These are phyloP conservation scores for Agrochola macilenta DNA, from an alignment of 2,888 invertebrate genomes.

Conservation along the genomic window DNA sequence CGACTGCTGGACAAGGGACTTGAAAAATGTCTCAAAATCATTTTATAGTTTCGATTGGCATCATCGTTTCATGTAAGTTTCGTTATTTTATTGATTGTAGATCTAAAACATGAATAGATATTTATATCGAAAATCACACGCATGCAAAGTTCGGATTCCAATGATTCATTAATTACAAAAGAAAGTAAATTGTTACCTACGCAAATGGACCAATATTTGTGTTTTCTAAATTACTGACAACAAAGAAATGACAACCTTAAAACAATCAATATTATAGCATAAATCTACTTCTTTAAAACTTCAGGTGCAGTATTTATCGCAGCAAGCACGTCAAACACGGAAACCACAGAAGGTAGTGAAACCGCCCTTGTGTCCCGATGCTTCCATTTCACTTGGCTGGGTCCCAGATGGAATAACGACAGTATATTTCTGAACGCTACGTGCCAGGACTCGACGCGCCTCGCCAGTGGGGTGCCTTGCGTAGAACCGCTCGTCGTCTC, in stretches of 20 bases:
- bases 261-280: neutral
- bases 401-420: slow-evolving; percentile 91
- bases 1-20: neutral
- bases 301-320: slow-evolving; percentile 71
- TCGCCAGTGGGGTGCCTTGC: slow-evolving; percentile 91
- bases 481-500: slow-evolving; percentile 92
- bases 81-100: neutral
- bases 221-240: neutral
- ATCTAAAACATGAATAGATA: neutral
- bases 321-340: slow-evolving; percentile 50
- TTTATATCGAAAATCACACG: neutral
- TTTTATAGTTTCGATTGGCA: slow-evolving; percentile 32
- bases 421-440: slow-evolving; percentile 89
- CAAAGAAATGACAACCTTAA: neutral
- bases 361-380: slow-evolving; percentile 79
- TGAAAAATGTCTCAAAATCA: slow-evolving; percentile 35
- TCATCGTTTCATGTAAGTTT: slow-evolving; percentile 55
- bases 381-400: slow-evolving; percentile 93
- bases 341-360: slow-evolving; percentile 51
- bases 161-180: slow-evolving; percentile 5
- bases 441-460: slow-evolving; percentile 88
- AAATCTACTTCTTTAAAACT: slow-evolving; percentile 4
- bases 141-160: neutral
- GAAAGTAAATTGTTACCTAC: neutral
- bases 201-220: neutral